These are phyloP conservation scores for Liposcelis brunnea DNA, from an alignment of 2,888 invertebrate genomes.

Conservation along the genomic window DNA sequence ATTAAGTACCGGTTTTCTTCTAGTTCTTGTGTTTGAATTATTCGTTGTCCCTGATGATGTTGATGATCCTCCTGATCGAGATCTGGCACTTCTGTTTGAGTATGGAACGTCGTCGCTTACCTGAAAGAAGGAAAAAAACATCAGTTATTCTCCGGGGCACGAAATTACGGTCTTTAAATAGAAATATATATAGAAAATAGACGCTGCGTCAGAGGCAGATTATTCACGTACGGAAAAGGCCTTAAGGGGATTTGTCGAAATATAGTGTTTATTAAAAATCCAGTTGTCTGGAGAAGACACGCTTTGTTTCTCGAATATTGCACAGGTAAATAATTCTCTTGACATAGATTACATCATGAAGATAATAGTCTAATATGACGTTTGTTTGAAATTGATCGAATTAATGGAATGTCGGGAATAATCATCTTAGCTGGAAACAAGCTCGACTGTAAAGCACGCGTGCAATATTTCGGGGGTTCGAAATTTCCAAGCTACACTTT, in stretches of 20 bases:
- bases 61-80: conserved; percentile 1
- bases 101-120: conserved; percentile 12
- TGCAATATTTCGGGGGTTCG: no score
- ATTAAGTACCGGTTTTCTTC: conserved; percentile 40
- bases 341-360: no score
- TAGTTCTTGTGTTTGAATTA: conserved; percentile 13
- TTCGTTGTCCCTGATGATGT: not conserved
- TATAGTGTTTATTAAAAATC: no score
- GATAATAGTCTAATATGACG: no score
- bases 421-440: no score
- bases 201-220: not conserved
- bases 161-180: conserved; percentile 12
- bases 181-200: conserved; percentile 1
- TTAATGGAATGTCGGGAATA: no score
- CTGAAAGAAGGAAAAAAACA: not conserved
- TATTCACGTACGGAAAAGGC: not conserved
- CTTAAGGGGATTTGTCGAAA: not conserved
- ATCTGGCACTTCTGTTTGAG: conserved; percentile 6
- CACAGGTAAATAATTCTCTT: no score
- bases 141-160: conserved; percentile 3
- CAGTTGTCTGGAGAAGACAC: no score
- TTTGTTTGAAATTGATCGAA: no score
- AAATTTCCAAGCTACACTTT: no score
- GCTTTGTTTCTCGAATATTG: no score
- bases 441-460: no score